phyloP scores from a whole-genome alignment of 2,797 vertebrate species.

The Chelon labrosus region DNA sequence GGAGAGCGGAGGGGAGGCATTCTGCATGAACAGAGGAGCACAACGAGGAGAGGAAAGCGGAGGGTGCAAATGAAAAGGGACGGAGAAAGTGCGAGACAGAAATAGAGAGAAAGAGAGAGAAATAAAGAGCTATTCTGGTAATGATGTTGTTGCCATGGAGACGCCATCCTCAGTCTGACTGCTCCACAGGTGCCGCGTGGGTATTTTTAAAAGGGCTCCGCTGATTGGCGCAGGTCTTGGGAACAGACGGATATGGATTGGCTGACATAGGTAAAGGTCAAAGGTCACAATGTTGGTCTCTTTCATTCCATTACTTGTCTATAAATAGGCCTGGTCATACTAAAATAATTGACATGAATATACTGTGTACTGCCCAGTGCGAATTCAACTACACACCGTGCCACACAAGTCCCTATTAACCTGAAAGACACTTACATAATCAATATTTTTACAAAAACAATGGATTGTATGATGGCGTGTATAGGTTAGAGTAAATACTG shows the following conservation, averaged over 20 bases:
- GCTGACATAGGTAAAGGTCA: slow-evolving; percentile 51
- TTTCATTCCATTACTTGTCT: neutral
- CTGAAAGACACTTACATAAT: neutral
- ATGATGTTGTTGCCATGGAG: slow-evolving; percentile 77
- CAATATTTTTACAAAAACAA: neutral
- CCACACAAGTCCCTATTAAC: neutral
- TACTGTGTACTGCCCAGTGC: neutral
- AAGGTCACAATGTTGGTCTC: slow-evolving; percentile 37
- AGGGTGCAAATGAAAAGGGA: slow-evolving; percentile 40
- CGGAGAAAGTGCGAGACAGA: slow-evolving; percentile 56
- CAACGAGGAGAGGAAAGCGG: slow-evolving; percentile 20
- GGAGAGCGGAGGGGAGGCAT: slow-evolving; percentile 2
- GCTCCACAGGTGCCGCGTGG: slow-evolving; percentile 71
- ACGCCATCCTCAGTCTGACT: slow-evolving; percentile 61
- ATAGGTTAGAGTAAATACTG: too few species aligned
- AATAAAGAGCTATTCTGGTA: slow-evolving; percentile 74
- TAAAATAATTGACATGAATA: slow-evolving; percentile 11
- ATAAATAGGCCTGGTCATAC: neutral
- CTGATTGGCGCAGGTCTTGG: slow-evolving; percentile 54
- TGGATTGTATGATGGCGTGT: neutral
- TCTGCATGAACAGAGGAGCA: slow-evolving; percentile 16
- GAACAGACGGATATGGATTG: slow-evolving; percentile 38
- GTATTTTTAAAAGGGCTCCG: slow-evolving; percentile 61
- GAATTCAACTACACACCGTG: neutral
- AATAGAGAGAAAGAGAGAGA: slow-evolving; percentile 47